Conservation (phyloP, 2,113 vertebrate genomes). For the Lepus americanus region DNA sequence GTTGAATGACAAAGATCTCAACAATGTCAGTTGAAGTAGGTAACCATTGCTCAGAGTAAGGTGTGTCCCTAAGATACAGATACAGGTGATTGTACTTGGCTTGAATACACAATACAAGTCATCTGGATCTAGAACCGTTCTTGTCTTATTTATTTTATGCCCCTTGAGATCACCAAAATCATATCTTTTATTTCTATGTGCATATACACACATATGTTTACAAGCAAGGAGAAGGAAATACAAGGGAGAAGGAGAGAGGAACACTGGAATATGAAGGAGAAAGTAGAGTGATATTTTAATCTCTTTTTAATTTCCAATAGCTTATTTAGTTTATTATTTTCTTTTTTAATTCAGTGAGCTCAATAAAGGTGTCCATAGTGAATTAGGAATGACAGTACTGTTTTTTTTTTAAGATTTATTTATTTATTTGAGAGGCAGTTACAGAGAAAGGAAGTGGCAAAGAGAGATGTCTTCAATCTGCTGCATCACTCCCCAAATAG, state of each 20-base stretch:
- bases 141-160: background rate
- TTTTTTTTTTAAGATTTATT: too few species aligned
- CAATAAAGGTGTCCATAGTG: background rate
- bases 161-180: background rate
- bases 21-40: background rate
- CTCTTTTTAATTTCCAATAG: background rate
- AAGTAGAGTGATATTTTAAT: background rate
- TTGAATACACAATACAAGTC: background rate
- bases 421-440: too few species aligned
- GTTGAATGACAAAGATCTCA: background rate
- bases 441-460: too few species aligned
- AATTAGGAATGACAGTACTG: background rate
- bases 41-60: background rate
- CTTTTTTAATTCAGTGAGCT: background rate
- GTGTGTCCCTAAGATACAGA: background rate
- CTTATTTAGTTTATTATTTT: slow-evolving; percentile 6
- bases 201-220: background rate
- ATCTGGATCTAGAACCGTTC: background rate
- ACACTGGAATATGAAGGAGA: background rate
- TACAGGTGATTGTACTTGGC: background rate
- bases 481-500: too few species aligned
- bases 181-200: background rate
- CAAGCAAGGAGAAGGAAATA: background rate
- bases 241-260: background rate
- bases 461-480: too few species aligned